Evolutionary conservation across 2,888 invertebrate species (phyloP), one percentile per base, ranked within the genome.

Genomic region (Helicoverpa assulta): DNA sequence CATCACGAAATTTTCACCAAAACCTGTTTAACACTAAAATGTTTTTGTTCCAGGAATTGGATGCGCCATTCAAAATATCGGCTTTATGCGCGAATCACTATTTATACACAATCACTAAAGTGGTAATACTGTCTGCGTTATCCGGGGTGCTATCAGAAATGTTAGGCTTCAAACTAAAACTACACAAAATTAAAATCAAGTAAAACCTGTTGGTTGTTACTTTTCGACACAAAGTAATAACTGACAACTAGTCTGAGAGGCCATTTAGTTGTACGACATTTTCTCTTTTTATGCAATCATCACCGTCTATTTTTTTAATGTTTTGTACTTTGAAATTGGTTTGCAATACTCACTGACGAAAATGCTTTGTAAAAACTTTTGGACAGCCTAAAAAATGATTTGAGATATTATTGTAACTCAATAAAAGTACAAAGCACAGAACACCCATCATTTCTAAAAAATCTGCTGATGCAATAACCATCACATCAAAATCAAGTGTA

Each of bases 81-180:
- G 99, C 99, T 54, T 96, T 99, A 83, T 99, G 99, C 79, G 98
- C 99, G 70, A 99, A 99, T 95, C 99, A 99, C 61, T 98, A 99
- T 91, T 96, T 99, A 66, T 99, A 99, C 94, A 99, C 99, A 72
- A 98, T 99, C 74, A 99, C 99, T 12, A 99, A 99, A 95, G 98
- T 99, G 64, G 98, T 99, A 7, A 98, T 99, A 82, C 95, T 99
- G 57, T 99, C 99, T 0, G 99, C 99, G 2, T 97, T 99, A 60
- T 99, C 99, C 0, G 99, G 99, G 6, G 99, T 99, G 21, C 96
- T 99, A n/a, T 99, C 99, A 5, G 99, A 99, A 95, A 97, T 99
- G 95, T 96, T 99, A 64, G 99, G 99, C 63, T 99, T 99, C 93
- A 99, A 99, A 94, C 96, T 99, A 72, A 99, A 99, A 94, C 96